Evolutionary conservation across 2,888 invertebrate species (phyloP).

Genomic region (Drosophila quinaria): DNA sequence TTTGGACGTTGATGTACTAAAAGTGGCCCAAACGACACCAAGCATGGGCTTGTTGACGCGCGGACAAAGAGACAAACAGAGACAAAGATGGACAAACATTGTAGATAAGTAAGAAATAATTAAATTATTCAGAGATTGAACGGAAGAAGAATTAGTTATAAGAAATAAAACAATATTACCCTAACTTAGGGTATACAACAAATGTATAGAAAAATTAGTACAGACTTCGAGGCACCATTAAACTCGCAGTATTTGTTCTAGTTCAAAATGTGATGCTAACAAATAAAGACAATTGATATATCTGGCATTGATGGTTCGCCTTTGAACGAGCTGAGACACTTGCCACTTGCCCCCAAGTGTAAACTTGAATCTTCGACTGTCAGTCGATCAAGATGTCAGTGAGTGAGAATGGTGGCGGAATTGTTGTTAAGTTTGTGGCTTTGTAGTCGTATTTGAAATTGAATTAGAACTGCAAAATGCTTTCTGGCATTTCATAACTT

Average conservation of each 20-base stretch:
- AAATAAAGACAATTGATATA: slow-evolving; percentile 68
- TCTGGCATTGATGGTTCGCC: slow-evolving; percentile 57
- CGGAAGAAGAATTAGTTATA: too few species aligned
- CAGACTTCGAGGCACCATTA: slow-evolving; percentile 49
- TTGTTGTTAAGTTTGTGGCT: slow-evolving; percentile 19
- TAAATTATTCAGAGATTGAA: too few species aligned
- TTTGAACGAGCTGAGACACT: slow-evolving; percentile 6
- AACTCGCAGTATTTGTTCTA: slow-evolving; percentile 23
- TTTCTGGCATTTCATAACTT: slow-evolving; percentile 56
- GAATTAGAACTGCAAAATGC: slow-evolving; percentile 53
- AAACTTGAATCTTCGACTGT: slow-evolving; percentile 26
- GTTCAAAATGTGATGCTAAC: slow-evolving; percentile 41
- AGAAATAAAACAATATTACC: not conserved
- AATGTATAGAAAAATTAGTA: not conserved
- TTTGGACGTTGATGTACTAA: too few species aligned
- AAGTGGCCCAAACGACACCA: too few species aligned
- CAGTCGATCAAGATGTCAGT: slow-evolving; percentile 20
- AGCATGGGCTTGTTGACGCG: too few species aligned
- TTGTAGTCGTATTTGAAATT: slow-evolving; percentile 43
- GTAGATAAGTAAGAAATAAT: too few species aligned
- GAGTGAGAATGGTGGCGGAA: not conserved
- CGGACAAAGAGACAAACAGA: too few species aligned
- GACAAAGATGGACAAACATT: too few species aligned
- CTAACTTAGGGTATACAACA: slow-evolving; percentile 3
- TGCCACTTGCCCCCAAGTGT: slow-evolving; percentile 9